A percentile compares a stretch with the other conserved stretches of the same genome.
These are phyloP conservation scores for Slavum lentiscoides DNA, from an alignment of 2,888 invertebrate genomes.

Conservation along the genomic window DNA sequence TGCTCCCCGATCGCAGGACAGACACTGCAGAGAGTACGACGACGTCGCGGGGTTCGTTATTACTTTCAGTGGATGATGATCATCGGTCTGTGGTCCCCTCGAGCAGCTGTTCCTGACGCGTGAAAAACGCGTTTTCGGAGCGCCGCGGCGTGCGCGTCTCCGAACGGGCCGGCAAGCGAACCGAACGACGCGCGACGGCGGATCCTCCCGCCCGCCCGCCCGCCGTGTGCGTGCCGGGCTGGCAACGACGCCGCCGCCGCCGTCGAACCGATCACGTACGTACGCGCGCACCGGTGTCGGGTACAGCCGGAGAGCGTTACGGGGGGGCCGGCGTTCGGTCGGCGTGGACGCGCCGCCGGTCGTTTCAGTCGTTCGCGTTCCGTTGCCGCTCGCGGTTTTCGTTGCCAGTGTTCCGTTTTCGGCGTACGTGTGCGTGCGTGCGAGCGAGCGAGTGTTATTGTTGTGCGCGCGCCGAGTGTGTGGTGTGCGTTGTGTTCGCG, in stretches of 20 bases:
- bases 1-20: too few species aligned
- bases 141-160: too few species aligned
- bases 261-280: slow-evolving; percentile 1
- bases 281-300: not conserved
- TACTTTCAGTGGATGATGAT: too few species aligned
- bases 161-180: too few species aligned
- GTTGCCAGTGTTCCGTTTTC: not conserved
- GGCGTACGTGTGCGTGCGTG: slow-evolving; percentile 16
- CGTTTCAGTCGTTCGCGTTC: not conserved
- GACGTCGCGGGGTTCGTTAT: too few species aligned
- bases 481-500: not conserved
- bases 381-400: not conserved
- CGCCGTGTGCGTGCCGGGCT: not conserved
- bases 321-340: slow-evolving; percentile 7
- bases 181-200: too few species aligned
- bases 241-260: not conserved
- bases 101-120: too few species aligned
- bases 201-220: too few species aligned
- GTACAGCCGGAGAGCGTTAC: not conserved
- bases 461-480: not conserved
- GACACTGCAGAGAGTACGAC: too few species aligned
- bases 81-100: too few species aligned
- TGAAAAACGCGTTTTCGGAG: too few species aligned
- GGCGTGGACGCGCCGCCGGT: too few species aligned
- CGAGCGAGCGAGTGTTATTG: slow-evolving; percentile 4